Percentiles rank a stretch among this genome's conserved stretches.
Conservation (phyloP, 92 coral and sea anemone genomes). For the Nematostella vectensis region DNA sequence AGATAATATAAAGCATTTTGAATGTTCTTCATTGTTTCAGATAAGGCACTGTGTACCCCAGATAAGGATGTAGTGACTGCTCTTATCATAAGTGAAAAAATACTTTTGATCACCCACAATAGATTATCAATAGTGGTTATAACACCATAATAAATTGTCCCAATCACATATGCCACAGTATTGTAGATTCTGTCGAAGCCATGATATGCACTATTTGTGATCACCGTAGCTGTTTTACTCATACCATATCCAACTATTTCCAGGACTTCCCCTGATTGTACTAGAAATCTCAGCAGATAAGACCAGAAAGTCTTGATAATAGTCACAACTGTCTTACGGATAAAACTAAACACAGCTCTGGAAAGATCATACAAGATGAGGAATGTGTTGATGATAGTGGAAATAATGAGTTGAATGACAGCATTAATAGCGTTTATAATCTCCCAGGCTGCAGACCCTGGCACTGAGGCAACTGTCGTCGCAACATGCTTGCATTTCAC, state of each 20-base stretch:
- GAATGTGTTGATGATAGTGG: slow-evolving; percentile 45
- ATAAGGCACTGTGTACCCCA: not conserved
- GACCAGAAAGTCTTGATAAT: not conserved
- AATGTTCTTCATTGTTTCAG: not conserved
- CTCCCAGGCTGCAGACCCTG: slow-evolving; percentile 43
- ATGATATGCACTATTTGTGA: no score
- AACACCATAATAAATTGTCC: no score
- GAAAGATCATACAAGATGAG: slow-evolving; percentile 30
- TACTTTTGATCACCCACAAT: not conserved
- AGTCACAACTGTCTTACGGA: not conserved
- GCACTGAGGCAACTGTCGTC: slow-evolving; percentile 29
- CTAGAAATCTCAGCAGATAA: not conserved
- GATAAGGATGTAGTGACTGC: not conserved
- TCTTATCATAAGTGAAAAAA: not conserved
- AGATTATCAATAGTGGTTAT: no score
- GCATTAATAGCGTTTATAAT: slow-evolving; percentile 31
- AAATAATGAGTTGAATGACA: slow-evolving; percentile 44
- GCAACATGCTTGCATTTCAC: slow-evolving; percentile 34
- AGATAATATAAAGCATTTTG: not conserved
- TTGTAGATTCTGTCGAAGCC: no score
- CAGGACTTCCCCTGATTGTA: not conserved
- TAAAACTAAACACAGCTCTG: not conserved
- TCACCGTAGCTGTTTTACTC: no score
- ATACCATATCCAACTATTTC: not conserved
- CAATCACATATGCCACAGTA: no score